A percentile compares a stretch with the other conserved stretches of the same genome.
Evolutionary conservation across 2,113 vertebrate species (phyloP).

Genomic region (Chiloscyllium plagiosum): DNA sequence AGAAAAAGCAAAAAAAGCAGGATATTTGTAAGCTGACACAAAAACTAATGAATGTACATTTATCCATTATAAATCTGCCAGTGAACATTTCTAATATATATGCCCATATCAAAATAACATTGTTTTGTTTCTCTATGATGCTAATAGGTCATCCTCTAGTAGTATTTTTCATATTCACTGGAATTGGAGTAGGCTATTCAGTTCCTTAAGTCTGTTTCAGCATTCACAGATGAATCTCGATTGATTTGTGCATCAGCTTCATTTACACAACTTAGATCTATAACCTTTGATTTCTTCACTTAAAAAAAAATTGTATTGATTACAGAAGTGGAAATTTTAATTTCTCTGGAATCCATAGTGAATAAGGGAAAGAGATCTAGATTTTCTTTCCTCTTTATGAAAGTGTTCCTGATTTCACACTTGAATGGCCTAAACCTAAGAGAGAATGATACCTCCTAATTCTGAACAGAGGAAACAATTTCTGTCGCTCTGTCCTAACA

Average conservation of each 20-base stretch:
- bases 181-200: not conserved
- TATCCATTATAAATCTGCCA: not conserved
- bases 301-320: not conserved
- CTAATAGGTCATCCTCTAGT: not conserved
- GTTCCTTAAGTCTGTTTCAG: not conserved
- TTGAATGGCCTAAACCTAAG: not conserved
- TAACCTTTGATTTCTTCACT: not conserved
- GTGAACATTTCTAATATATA: not conserved
- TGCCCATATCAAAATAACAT: not conserved
- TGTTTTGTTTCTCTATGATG: not conserved
- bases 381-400: not conserved
- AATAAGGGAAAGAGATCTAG: no score
- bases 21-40: not conserved
- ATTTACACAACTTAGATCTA: not conserved
- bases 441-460: not conserved
- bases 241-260: not conserved
- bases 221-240: not conserved
- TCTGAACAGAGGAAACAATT: not conserved
- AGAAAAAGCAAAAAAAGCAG: not conserved
- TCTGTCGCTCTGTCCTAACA: not conserved
- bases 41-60: not conserved
- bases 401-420: not conserved
- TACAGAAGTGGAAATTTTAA: not conserved
- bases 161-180: not conserved
- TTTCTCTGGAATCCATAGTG: not conserved